Evolutionary conservation across 1,140 invertebrate genomes (phyloP).

Genomic region (Chymomyza costata): DNA sequence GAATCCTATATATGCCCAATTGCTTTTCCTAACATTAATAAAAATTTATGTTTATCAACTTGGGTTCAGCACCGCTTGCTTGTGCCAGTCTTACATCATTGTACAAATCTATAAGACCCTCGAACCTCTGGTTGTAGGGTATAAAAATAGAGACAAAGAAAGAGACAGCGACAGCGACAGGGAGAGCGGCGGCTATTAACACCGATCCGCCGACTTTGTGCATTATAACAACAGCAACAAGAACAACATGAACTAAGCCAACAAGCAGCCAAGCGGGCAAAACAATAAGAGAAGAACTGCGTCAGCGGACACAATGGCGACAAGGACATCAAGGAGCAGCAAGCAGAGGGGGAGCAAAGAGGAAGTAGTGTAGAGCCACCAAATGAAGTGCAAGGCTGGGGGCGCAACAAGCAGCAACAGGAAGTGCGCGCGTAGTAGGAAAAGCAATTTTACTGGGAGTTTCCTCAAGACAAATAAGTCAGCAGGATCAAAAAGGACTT

Average conservation of each 20-base stretch:
- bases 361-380: background rate
- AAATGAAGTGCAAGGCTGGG: slow-evolving; percentile 25
- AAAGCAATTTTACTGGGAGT: slow-evolving; percentile 74
- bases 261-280: slow-evolving; percentile 37
- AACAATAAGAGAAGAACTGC: slow-evolving; percentile 64
- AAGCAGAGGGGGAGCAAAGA: too few relatives aligned
- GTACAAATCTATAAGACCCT: too few relatives aligned
- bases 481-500: slow-evolving; percentile 72
- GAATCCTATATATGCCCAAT: too few relatives aligned
- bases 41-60: too few relatives aligned
- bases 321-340: too few relatives aligned
- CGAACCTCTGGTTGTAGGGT: slow-evolving; percentile 14
- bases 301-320: slow-evolving; percentile 29
- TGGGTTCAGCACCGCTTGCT: too few relatives aligned
- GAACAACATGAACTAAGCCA: slow-evolving; percentile 11
- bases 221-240: slow-evolving; percentile 13
- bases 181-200: slow-evolving; percentile 64
- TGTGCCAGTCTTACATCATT: too few relatives aligned
- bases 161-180: slow-evolving; percentile 7
- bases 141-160: slow-evolving; percentile 2
- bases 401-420: slow-evolving; percentile 55
- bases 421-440: slow-evolving; percentile 62
- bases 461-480: slow-evolving; percentile 74
- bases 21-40: too few relatives aligned
- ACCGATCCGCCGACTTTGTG: slow-evolving; percentile 52